Evolutionary conservation across 2,888 invertebrate species (phyloP).

Genomic region (Tipula vernalis): DNA sequence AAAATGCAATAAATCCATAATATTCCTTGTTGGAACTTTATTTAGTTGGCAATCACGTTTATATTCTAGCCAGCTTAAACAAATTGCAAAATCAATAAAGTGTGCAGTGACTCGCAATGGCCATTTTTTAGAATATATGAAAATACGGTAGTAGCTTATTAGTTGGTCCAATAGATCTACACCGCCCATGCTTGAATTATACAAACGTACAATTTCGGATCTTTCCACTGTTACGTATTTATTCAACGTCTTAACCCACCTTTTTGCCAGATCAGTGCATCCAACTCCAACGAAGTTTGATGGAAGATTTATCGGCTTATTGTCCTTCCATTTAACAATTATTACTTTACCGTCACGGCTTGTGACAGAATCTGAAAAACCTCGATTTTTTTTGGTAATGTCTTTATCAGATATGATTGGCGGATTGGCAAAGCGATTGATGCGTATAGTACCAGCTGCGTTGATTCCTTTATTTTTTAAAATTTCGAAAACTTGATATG

Average conservation of each 20-base stretch:
- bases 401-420: neutral
- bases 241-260: neutral
- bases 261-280: too few relatives aligned
- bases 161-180: too few relatives aligned
- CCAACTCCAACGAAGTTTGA: neutral
- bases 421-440: neutral
- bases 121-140: too few relatives aligned
- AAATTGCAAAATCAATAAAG: neutral
- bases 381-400: neutral
- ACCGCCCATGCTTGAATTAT: too few relatives aligned
- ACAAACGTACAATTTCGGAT: neutral
- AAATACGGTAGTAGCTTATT: too few relatives aligned
- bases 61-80: too few relatives aligned
- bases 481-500: neutral
- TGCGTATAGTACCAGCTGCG: too few relatives aligned
- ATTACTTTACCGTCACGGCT: neutral
- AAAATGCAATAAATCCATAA: neutral
- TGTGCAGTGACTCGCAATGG: too few relatives aligned
- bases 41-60: neutral
- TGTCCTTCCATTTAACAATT: neutral
- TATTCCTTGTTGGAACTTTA: neutral
- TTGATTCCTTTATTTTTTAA: neutral
- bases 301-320: neutral
- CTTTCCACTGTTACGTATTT: neutral
- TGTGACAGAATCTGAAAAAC: neutral